Evolutionary conservation across 2,888 invertebrate species (phyloP).

Genomic region (Conchocele bisecta): DNA sequence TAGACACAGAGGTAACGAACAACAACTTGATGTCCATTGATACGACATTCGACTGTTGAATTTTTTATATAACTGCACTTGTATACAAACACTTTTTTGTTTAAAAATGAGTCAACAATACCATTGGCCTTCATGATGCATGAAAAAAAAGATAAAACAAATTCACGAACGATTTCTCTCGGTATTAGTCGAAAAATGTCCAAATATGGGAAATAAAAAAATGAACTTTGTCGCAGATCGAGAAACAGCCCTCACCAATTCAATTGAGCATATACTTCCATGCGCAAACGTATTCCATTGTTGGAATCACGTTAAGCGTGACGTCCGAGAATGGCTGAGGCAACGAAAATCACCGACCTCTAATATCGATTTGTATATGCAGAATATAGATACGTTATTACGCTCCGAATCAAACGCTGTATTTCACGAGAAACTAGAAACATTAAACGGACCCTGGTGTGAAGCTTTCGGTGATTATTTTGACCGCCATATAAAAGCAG

Average conservation of each 20-base stretch:
- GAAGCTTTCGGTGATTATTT: not conserved
- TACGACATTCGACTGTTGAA: constrained; percentile 30
- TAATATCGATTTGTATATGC: constrained; percentile 2
- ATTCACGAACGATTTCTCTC: constrained; percentile 20
- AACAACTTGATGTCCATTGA: constrained; percentile 21
- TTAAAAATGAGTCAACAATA: constrained; percentile 16
- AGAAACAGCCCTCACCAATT: constrained; percentile 11
- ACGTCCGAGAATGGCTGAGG: constrained; percentile 3
- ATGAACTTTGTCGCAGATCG: constrained; percentile 20
- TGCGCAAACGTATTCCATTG: not conserved
- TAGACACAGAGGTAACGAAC: not conserved
- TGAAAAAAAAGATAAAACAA: constrained; percentile 31
- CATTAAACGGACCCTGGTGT: constrained; percentile 4
- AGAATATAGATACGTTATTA: constrained; percentile 7
- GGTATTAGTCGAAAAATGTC: constrained; percentile 6
- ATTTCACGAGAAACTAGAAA: not conserved
- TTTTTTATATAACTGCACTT: constrained; percentile 23
- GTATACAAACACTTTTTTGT: constrained; percentile 27
- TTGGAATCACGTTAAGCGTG: constrained; percentile 10
- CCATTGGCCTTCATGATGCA: constrained; percentile 28
- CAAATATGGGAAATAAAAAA: constrained; percentile 5
- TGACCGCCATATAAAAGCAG: not conserved
- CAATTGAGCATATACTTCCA: constrained; percentile 7
- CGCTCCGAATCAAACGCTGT: not conserved
- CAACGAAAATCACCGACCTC: not conserved